Base-by-base conservation (phyloP, 2,113 vertebrate genomes). In the Lontra canadensis region DNA sequence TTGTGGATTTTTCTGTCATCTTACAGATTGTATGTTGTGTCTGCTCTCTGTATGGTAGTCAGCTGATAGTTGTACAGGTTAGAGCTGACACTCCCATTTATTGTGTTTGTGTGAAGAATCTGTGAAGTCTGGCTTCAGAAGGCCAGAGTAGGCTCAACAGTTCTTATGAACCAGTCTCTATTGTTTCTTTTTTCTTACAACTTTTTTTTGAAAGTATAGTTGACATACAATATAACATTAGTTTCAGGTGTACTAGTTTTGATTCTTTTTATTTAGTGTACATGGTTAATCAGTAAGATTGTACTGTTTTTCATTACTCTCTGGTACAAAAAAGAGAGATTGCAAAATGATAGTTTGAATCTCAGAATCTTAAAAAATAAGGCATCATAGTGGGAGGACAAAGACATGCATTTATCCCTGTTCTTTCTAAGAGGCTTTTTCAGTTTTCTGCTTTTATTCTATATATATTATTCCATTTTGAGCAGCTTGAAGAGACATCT, bases 351-450 rank as follows among this genome's bases (percentile, higher is more conserved):
- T 78, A 87, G 76, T 82, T 91, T 95, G 67, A 86, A 57, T 93
- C 93, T 95, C 29, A 96, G 73, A 88, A 69, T 94, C 95, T 82
- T 67, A 65, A 94, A 84, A 71, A 92, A 59, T 9, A 65, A 47
- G 36, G 18, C 52, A 67, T 94, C 49, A 80, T 49, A 92, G 20
- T 82, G 34, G 42, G 31, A 90, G 55, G 17, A 79, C 31, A 93
- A 93, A 86, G 81, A 88, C 14, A 34, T 63, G 23, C 73, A 15
- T 25, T 95, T 34, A 52, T 89, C 42, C 31, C 69, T 94, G 18
- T 8, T 88, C 44, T 87, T 94, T 61, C 47, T 59, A 79, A 67
- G 15, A 74, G 8, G 0, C 13, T 95, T 4, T 93, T 18, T 25
- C n/a, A 42, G 31, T 76, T 87, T 94, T 90, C 81, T 82, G 2